Evolutionary conservation across 1,140 invertebrate genomes (phyloP), one percentile per base, ranked within the genome.

Genomic region (Bombus picipes): DNA sequence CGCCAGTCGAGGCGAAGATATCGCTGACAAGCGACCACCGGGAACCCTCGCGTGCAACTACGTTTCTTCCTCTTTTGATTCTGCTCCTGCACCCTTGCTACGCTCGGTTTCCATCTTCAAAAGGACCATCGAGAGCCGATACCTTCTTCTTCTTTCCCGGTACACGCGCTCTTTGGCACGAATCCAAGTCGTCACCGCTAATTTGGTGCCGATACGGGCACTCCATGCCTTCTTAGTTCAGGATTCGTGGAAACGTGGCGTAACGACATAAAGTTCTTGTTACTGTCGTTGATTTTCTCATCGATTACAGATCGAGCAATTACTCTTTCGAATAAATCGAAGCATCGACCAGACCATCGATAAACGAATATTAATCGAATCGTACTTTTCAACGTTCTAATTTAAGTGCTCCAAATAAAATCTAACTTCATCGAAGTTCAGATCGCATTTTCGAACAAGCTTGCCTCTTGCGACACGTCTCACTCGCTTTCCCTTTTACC

Each of bases 21-120:
- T 87, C 86, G 82, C 91, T 92, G 92, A 94, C 91, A 91, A 92
- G 88, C 88, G 92, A 88, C 88, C 89, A 92, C 91, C 92, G 75
- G 87, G 86, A 91, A 86, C 65, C 84, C 91, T 94, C 91, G 93
- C 92, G 93, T 94, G 93, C 93, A 47, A 12, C 39, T 59, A 53
- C 84, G 70, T 68, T 80, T 76, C 84, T 86, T 87, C 81, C 43
- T 74, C 43, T 80, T 59, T 37, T 57, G 32, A 75, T 66, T 73
- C 43, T 77, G 28, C 28, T 62, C 41, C 53, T 37, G 37, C 13
- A 41, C 59, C n/a, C 28, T 77, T 32, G 62, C 47, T 39, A 39
- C 34, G 57, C 59, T 87, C 22, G 25, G 47, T 65, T 84, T 78
- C 75, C 81, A 72, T 76, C 74, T 82, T 74, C 47, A 68, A 74